Conservation (phyloP, 2,888 invertebrate genomes). For the Conomelus anceps region DNA sequence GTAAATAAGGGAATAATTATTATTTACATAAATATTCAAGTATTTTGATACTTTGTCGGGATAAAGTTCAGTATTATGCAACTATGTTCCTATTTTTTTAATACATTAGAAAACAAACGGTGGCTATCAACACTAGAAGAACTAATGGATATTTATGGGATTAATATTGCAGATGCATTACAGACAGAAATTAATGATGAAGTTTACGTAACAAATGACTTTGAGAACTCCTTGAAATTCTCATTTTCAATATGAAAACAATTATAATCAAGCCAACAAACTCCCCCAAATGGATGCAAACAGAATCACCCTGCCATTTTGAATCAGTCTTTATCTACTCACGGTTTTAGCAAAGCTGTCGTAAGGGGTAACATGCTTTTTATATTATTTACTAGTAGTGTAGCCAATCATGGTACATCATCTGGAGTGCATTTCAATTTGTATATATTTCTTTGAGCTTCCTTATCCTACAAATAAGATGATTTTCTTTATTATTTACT, state of each 20-base stretch:
- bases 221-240: neutral
- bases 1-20: no score
- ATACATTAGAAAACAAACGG: no score
- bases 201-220: no score
- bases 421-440: neutral
- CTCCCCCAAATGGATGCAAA: neutral
- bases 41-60: no score
- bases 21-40: no score
- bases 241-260: neutral
- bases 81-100: no score
- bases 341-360: constrained; percentile 7
- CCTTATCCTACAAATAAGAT: neutral
- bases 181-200: no score
- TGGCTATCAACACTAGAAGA: no score
- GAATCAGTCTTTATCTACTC: neutral
- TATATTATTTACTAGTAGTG: neutral
- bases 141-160: no score
- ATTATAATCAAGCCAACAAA: neutral
- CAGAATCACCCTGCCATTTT: neutral
- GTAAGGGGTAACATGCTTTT: constrained; percentile 8
- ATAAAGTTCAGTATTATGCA: no score
- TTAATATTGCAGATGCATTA: no score
- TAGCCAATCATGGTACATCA: neutral
- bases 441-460: neutral
- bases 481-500: neutral